phyloP scores from a whole-genome alignment of 53 echinoderm and acorn worm genomes.

The Hippasteria phrygiana region DNA sequence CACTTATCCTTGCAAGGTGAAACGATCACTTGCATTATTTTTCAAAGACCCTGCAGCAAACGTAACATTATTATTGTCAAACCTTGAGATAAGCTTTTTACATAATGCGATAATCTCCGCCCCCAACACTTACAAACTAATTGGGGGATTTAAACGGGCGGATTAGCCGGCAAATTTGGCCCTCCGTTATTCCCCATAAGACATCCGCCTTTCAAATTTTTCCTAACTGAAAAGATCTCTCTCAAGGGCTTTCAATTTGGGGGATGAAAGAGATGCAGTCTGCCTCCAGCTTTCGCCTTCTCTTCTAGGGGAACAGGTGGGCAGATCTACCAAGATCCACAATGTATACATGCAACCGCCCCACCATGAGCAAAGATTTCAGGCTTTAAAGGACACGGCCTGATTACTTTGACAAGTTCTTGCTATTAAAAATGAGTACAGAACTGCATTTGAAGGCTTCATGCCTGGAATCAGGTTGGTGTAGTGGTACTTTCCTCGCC shows the following conservation, averaged over 20 bases:
- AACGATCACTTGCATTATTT: neutral
- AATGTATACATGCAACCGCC: too few relatives aligned
- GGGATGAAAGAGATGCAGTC: neutral
- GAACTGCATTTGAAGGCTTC: too few relatives aligned
- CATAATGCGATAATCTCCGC: neutral
- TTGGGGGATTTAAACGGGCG: neutral
- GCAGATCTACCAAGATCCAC: neutral
- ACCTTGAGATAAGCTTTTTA: slow-evolving; percentile 23
- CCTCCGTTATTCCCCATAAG: neutral
- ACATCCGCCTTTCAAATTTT: slow-evolving; percentile 4
- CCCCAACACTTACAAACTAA: slow-evolving; percentile 14
- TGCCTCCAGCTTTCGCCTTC: neutral
- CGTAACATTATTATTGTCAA: slow-evolving; percentile 13
- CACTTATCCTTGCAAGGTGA: neutral
- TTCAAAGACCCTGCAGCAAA: neutral
- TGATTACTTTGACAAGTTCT: too few relatives aligned
- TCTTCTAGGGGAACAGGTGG: slow-evolving; percentile 17
- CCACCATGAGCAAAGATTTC: neutral
- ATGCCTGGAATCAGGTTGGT: too few relatives aligned
- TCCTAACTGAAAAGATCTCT: neutral
- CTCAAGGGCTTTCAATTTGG: slow-evolving; percentile 8
- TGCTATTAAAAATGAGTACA: too few relatives aligned
- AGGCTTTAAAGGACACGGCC: neutral
- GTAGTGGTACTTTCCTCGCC: too few relatives aligned
- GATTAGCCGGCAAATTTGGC: slow-evolving; percentile 8